phyloP scores from a whole-genome alignment of 2,888 invertebrate species.

The Cephus sareptanus region DNA sequence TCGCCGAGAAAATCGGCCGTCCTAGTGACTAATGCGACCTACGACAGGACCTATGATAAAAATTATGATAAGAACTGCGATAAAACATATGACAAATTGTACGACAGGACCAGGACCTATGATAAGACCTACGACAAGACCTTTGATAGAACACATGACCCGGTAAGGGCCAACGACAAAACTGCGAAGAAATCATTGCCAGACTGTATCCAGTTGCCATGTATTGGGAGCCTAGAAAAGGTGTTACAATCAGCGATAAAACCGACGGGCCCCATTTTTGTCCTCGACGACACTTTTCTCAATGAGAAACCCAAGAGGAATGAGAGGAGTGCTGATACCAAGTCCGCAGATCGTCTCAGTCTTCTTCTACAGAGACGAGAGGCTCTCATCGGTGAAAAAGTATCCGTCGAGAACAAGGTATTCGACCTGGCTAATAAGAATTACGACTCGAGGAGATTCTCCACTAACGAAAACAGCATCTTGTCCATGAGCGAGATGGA shows the following conservation, averaged over 20 bases:
- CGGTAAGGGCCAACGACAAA: background rate
- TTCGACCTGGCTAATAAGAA: background rate
- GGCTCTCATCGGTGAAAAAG: background rate
- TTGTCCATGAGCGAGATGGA: background rate
- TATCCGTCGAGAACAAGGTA: constrained; percentile 4
- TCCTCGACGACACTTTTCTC: constrained; percentile 16
- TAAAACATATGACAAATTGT: background rate
- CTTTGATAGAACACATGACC: background rate
- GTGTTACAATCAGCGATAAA: constrained; percentile 3
- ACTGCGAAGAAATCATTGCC: background rate
- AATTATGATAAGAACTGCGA: background rate
- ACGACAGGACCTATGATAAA: background rate
- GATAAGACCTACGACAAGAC: background rate
- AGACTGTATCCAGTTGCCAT: background rate
- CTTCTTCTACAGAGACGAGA: constrained; percentile 1
- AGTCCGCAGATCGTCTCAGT: background rate
- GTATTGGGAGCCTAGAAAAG: constrained; percentile 2
- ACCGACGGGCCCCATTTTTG: constrained; percentile 15
- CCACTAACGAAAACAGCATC: background rate
- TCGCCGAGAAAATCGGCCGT: background rate
- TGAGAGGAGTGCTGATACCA: background rate
- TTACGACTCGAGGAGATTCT: background rate
- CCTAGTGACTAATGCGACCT: background rate
- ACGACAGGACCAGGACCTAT: background rate
- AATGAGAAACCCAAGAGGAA: constrained; percentile 11